Evolutionary conservation across 2,113 vertebrate species (phyloP).

Genomic region (human (Homo sapiens)): GRCh38 chr13:37921001-37921500

Average conservation of each 20-base stretch:
- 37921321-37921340: background rate
- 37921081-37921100: too few relatives aligned
- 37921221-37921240: background rate
- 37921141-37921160: background rate
- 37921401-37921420: background rate
- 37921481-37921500: background rate
- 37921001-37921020: background rate
- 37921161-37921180: background rate
- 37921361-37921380: background rate
- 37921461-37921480: background rate
- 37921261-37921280: background rate
- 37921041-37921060: too few relatives aligned
- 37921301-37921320: background rate
- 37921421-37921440: background rate
- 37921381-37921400: accelerated
- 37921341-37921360: background rate
- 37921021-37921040: too few relatives aligned
- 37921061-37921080: too few relatives aligned
- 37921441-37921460: background rate
- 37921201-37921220: background rate
- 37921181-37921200: background rate
- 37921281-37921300: background rate
- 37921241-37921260: background rate
- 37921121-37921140: too few relatives aligned
- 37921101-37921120: too few relatives aligned